These are phyloP conservation scores for Nycteola revayana DNA, from an alignment of 2,888 invertebrate genomes.

Conservation along the genomic window DNA sequence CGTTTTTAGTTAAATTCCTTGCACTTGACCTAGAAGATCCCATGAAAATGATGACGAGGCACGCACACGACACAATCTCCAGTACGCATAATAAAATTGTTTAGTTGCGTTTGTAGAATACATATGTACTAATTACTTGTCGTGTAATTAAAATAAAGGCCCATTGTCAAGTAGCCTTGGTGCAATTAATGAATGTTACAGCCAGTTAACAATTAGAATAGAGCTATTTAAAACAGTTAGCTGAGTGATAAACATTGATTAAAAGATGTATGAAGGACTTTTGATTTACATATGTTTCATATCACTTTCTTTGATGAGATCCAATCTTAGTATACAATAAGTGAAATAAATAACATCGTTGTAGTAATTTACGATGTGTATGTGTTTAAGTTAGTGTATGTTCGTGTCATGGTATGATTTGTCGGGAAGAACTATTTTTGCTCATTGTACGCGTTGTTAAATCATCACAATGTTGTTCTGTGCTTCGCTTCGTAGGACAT, in stretches of 20 bases:
- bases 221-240: too few relatives aligned
- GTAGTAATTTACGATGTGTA: conserved; percentile 13
- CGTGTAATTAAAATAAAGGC: too few relatives aligned
- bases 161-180: too few relatives aligned
- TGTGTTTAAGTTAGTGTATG: conserved; percentile 8
- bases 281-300: too few relatives aligned
- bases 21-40: conserved; percentile 25
- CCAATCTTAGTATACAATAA: conserved; percentile 4
- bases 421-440: conserved; percentile 67
- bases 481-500: conserved; percentile 59
- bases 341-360: conserved; percentile 6
- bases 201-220: too few relatives aligned
- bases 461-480: conserved; percentile 67
- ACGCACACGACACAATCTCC: conserved; percentile 44
- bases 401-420: conserved; percentile 41
- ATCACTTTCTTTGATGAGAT: conserved; percentile 5
- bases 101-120: conserved; percentile 42
- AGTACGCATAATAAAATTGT: conserved; percentile 42
- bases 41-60: conserved; percentile 36
- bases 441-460: conserved; percentile 62
- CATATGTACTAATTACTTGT: too few relatives aligned
- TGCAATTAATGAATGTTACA: too few relatives aligned
- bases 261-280: too few relatives aligned
- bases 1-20: conserved; percentile 14
- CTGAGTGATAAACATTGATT: too few relatives aligned